phyloP scores from a whole-genome alignment of 1,140 invertebrate genomes.

The Pentalonia nigronervosa region DNA sequence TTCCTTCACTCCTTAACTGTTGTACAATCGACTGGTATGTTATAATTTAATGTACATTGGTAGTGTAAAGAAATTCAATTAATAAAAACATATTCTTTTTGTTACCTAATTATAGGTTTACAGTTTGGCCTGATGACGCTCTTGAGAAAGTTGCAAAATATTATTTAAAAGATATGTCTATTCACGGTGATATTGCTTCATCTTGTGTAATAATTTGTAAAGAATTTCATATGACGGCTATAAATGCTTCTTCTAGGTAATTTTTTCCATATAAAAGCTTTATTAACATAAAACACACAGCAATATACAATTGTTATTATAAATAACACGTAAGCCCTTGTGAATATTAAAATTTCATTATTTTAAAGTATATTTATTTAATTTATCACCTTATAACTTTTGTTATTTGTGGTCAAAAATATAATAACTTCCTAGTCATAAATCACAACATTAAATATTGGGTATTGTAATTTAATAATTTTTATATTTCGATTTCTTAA shows the following conservation, averaged over 20 bases:
- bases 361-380: not conserved
- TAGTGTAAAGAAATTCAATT: constrained; percentile 28
- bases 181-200: constrained; percentile 66
- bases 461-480: not conserved
- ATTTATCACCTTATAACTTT: not conserved
- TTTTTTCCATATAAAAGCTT: not conserved
- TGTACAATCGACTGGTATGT: constrained; percentile 92
- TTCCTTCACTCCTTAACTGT: constrained; percentile 93
- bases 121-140: constrained; percentile 91
- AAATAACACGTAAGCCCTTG: not conserved
- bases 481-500: not conserved
- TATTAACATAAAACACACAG: not conserved
- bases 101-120: constrained; percentile 68
- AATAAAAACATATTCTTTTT: not conserved
- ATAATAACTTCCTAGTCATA: not conserved
- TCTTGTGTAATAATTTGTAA: constrained; percentile 80
- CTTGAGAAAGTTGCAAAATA: constrained; percentile 86
- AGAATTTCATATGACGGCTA: constrained; percentile 70
- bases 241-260: constrained; percentile 65
- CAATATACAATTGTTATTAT: not conserved
- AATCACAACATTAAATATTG: not conserved
- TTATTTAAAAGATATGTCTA: constrained; percentile 75
- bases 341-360: not conserved
- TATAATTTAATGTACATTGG: constrained; percentile 17
- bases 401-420: not conserved